Evolutionary conservation across 2,113 vertebrate genomes (phyloP), one percentile per base, ranked within the genome.

Genomic region (Nanorana parkeri): DNA sequence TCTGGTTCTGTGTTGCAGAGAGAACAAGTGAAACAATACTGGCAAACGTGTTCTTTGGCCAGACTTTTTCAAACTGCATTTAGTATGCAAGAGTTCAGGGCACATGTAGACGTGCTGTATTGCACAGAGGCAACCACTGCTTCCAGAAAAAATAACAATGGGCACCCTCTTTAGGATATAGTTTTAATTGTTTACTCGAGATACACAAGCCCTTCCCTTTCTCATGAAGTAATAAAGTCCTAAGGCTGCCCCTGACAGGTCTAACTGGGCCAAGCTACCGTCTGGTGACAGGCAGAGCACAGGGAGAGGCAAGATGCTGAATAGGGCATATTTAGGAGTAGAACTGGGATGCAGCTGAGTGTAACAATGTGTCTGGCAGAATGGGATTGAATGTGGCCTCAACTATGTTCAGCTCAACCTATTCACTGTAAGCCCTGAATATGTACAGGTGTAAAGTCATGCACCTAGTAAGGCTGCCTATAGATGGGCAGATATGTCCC

Each of bases 191-290:
- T 89, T 90, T 68, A 20, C 87, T 77, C 84, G 88, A 89, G 91
- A 90, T 88, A 91, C 84, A 87, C 86, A 88, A 81, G 87, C 66
- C 17, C 88, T 67, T 81, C 61, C 77, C 88, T 91, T 89, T 92
- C 88, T 67, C 88, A 90, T 89, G 89, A 91, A 87, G 76, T 89
- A 90, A 89, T 83, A 85, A 89, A 90, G 87, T 86, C 1, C 0
- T 0, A 7, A 54, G 83, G 80, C 86, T 60, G 17, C 69, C 80
- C 20, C 69, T 0, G 21, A 84, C 36, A 83, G 0, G 79, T 83
- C 86, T 74, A 0, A 19, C 21, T 56, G 0, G 64, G 55, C 77
- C 71, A 60, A 63, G 54, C 47, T 2, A 1, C 63, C 64, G 24
- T 77, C 1, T 54, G 84, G 79, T 84, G 65, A 85, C 5, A 29